These are phyloP conservation scores for Platyura marginata DNA, from an alignment of 1,140 invertebrate species.

Conservation along the genomic window DNA sequence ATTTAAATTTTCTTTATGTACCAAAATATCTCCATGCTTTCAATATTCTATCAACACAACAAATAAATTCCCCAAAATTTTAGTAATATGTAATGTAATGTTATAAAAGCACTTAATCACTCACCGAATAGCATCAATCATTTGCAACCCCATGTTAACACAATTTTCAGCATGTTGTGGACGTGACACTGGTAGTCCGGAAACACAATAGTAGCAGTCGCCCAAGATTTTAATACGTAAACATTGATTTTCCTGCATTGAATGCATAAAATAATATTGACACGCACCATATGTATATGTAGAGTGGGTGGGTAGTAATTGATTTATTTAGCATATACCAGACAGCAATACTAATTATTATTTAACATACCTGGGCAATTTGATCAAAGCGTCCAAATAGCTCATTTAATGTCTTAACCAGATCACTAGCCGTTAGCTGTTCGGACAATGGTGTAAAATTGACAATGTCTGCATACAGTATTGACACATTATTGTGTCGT, in stretches of 20 bases:
- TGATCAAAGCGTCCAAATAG: conserved; percentile 94
- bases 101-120: too few relatives aligned
- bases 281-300: too few relatives aligned
- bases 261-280: not conserved
- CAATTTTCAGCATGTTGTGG: conserved; percentile 91
- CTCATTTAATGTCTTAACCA: conserved; percentile 90
- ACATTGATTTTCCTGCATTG: conserved; percentile 75
- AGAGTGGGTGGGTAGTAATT: too few relatives aligned
- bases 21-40: too few relatives aligned
- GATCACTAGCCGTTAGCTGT: conserved; percentile 77
- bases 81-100: too few relatives aligned
- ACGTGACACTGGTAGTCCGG: conserved; percentile 74
- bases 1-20: too few relatives aligned
- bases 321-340: too few relatives aligned
- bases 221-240: conserved; percentile 89
- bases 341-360: too few relatives aligned
- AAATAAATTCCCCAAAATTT: too few relatives aligned
- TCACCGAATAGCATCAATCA: conserved; percentile 91
- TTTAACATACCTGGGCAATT: conserved; percentile 72
- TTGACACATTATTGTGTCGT: conserved; percentile 93
- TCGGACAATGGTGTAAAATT: conserved; percentile 93
- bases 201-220: conserved; percentile 94
- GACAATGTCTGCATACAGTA: conserved; percentile 95
- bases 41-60: too few relatives aligned
- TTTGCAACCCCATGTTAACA: conserved; percentile 90